Conservation (phyloP, 2,797 vertebrate genomes). For the Danio kyathit region DNA sequence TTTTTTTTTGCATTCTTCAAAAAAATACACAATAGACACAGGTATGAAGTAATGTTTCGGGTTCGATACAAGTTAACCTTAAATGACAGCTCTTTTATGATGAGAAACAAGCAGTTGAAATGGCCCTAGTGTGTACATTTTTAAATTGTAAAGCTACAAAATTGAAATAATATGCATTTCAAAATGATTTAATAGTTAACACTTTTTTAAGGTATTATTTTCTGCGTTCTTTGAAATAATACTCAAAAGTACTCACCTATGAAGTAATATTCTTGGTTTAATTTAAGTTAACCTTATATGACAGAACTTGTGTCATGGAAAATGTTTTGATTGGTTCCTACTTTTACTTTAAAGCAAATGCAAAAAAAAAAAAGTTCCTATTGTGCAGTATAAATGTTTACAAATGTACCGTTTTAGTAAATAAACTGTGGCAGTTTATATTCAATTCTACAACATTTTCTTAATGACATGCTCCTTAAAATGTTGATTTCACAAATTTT, state of each 20-base stretch:
- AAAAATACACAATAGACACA: constrained; percentile 35
- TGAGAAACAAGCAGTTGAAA: no score
- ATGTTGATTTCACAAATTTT: neutral
- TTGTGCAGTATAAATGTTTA: no score
- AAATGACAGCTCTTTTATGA: neutral
- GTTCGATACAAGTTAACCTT: neutral
- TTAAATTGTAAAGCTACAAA: neutral
- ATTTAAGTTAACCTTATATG: neutral
- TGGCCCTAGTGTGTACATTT: no score
- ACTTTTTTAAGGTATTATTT: constrained; percentile 26
- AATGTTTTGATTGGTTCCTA: neutral
- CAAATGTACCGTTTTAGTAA: no score
- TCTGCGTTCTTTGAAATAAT: constrained; percentile 41
- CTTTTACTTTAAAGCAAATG: neutral
- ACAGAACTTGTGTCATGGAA: neutral
- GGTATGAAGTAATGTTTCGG: neutral
- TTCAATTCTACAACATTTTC: neutral
- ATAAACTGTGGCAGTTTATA: neutral
- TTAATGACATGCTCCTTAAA: neutral
- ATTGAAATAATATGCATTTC: neutral
- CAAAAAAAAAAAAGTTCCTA: neutral
- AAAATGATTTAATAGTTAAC: neutral
- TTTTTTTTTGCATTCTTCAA: constrained; percentile 36
- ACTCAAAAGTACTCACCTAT: constrained; percentile 22
- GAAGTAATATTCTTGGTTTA: constrained; percentile 2